Conservation (phyloP, 2,888 invertebrate species). For the Platypus cylindrus region DNA sequence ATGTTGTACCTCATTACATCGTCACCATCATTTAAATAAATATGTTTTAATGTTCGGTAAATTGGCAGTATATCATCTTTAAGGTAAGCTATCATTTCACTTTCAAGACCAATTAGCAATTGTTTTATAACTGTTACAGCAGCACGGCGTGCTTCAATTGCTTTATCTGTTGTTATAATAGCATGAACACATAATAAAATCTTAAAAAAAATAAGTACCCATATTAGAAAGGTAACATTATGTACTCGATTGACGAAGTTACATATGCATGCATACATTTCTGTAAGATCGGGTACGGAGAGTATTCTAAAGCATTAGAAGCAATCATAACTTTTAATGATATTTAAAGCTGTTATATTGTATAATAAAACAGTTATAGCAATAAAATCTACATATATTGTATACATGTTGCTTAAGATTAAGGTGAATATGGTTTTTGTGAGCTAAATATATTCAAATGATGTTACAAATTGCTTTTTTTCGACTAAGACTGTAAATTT, state of each 20-base stretch:
- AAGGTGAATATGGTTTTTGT: too few species aligned
- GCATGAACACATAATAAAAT: slow-evolving; percentile 56
- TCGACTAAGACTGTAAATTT: too few species aligned
- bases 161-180: slow-evolving; percentile 56
- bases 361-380: too few species aligned
- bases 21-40: slow-evolving; percentile 50
- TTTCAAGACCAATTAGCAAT: slow-evolving; percentile 61
- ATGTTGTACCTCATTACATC: slow-evolving; percentile 57
- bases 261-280: too few species aligned
- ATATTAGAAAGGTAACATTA: background rate
- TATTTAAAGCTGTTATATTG: too few species aligned
- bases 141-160: slow-evolving; percentile 62
- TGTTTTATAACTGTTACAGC: slow-evolving; percentile 65
- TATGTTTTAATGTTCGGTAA: slow-evolving; percentile 54
- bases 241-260: background rate
- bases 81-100: slow-evolving; percentile 51
- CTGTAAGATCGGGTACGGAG: too few species aligned
- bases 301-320: too few species aligned
- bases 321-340: too few species aligned
- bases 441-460: too few species aligned
- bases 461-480: too few species aligned
- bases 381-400: too few species aligned
- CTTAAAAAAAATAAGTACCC: slow-evolving; percentile 36
- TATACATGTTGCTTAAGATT: too few species aligned
- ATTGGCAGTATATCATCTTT: slow-evolving; percentile 54